Evolutionary conservation across 2,113 vertebrate genomes (phyloP), one percentile per base, ranked within the genome.

Genomic region (Oxygymnocypris stewartii): DNA sequence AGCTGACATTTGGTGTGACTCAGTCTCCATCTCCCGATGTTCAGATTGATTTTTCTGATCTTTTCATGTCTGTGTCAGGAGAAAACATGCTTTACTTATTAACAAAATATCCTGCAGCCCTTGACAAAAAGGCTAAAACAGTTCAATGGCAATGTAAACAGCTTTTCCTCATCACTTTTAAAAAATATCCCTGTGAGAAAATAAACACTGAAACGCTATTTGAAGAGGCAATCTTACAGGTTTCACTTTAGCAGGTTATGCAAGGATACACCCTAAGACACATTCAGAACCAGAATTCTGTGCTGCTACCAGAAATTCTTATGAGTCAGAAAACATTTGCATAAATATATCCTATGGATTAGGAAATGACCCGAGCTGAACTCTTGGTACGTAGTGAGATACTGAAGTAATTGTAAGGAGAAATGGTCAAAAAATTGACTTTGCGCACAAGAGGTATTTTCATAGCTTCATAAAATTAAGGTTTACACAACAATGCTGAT

Each of bases 1-100:
- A 79, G 71, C 51, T 88, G 88, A 79, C 82, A 84, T 85, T 87
- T 85, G 77, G 57, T 82, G 59, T 71, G 85, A 87, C 82, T 84
- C 59, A 44, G 59, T 82, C 44, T 77, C 63, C 9, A 63, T 86
- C 67, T 78, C 79, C 28, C 7, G 18, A 67, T 69, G 61, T 57
- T 76, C 54, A 40, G 57, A 75, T 75, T 67, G 85, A 88, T 89
- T 84, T 89, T 84, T 76, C 44, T 65, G 44, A 84, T 80, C 82
- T 79, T 82, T 79, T 71, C 76, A 69, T 82, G 69, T 74, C 88
- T 61, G 8, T 28, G 82, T 57, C 47, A 59, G 82, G 49, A 89
- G 77, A 84, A 82, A 87, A 85, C 71, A 79, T 69, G 51, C 67
- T 89, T 85, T 54, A 78, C 82, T 88, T 77, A 49, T 87, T 87